Percentiles rank a stretch among this genome's conserved stretches.
Conservation (phyloP, 2,888 invertebrate genomes). For the Drosophila mercatorum region DNA sequence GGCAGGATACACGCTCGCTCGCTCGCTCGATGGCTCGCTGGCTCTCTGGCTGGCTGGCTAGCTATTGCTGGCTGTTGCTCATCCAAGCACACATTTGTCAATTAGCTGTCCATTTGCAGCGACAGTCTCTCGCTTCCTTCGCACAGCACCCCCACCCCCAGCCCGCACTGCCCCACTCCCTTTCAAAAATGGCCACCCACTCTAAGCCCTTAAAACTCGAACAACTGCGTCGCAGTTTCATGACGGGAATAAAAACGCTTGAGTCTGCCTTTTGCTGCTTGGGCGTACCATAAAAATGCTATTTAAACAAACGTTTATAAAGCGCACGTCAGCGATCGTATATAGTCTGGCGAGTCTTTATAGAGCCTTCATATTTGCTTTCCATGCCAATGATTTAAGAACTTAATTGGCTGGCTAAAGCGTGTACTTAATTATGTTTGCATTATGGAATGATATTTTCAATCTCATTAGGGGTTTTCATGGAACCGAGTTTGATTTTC, state of each 20-base stretch:
- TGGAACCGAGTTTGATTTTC: neutral
- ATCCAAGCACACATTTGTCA: conserved; percentile 64
- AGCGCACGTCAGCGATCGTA: neutral
- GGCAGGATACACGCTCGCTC: conserved; percentile 3
- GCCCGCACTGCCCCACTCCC: neutral
- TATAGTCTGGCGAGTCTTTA: conserved; percentile 11
- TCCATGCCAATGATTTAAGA: neutral
- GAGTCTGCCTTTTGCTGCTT: conserved; percentile 11
- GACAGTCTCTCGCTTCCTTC: neutral
- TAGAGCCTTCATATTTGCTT: neutral
- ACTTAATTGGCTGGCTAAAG: conserved; percentile 18
- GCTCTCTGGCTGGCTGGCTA: neutral
- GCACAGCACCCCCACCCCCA: too few species aligned
- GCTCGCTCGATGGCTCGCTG: neutral
- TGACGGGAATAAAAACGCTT: conserved; percentile 6
- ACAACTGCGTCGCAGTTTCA: conserved; percentile 50
- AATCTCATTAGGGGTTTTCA: neutral
- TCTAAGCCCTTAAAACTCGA: conserved; percentile 21
- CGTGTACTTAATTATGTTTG: neutral
- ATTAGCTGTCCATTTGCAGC: conserved; percentile 63
- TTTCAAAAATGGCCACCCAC: neutral
- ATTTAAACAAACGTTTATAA: conserved; percentile 2
- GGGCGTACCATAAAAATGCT: conserved; percentile 5
- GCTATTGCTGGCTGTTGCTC: conserved; percentile 10
- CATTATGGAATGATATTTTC: neutral